Evolutionary conservation across 2,113 vertebrate species (phyloP).

Genomic region (Protobothrops flavoviridis): DNA sequence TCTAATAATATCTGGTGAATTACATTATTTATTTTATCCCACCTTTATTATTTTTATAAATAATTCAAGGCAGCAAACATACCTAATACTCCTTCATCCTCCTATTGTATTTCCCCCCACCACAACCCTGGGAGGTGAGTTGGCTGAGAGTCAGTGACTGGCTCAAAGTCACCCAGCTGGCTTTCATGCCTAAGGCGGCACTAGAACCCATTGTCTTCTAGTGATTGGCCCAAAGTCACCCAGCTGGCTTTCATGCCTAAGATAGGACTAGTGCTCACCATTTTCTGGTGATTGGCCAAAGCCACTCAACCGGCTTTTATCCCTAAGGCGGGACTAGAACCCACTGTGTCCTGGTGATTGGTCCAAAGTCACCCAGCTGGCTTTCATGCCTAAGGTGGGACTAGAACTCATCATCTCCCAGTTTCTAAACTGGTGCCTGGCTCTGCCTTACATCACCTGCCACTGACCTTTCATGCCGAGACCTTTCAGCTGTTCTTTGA

Average conservation of each 20-base stretch:
- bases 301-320: background rate
- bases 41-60: no score
- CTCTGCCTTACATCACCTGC: background rate
- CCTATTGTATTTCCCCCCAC: no score
- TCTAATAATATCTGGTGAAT: background rate
- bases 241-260: background rate
- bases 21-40: background rate
- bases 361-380: background rate
- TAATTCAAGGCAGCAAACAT: no score
- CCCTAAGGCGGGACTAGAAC: background rate
- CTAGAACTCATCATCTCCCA: background rate
- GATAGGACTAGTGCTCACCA: background rate
- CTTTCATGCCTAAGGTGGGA: background rate
- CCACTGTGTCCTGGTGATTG: background rate
- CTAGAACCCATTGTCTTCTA: no score
- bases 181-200: no score
- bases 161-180: no score
- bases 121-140: no score
- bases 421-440: background rate
- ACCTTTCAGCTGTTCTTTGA: conserved; percentile 79
- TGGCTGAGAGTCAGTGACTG: no score
- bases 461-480: conserved; percentile 80
- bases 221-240: no score
- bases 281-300: background rate
- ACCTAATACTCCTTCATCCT: no score